Percentiles rank a stretch among this genome's conserved stretches.
These are phyloP conservation scores for Spea multiplicata DNA, from an alignment of 2,113 vertebrate genomes.

Conservation along the genomic window DNA sequence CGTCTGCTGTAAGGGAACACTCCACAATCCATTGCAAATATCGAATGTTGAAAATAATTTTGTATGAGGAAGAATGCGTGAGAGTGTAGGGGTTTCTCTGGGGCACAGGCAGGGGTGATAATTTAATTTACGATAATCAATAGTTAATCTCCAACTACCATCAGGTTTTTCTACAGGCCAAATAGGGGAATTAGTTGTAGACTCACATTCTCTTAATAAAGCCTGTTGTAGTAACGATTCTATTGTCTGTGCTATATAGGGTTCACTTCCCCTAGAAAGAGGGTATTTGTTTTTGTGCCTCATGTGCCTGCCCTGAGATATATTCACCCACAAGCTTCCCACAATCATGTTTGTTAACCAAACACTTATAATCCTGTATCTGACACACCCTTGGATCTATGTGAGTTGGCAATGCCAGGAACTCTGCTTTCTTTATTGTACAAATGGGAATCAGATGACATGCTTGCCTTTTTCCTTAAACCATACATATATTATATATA, in stretches of 20 bases:
- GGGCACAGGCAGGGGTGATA: neutral
- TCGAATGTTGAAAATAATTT: neutral
- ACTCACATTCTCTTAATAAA: no score
- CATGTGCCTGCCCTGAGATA: no score
- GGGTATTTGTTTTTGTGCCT: no score
- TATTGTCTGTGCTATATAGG: no score
- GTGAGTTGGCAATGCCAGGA: neutral
- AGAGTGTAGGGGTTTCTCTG: conserved; percentile 1
- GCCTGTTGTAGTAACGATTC: no score
- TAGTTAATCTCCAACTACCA: neutral
- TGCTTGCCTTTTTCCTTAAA: neutral
- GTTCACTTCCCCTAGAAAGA: no score
- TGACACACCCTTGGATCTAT: neutral
- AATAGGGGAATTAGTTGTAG: neutral
- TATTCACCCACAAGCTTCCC: neutral
- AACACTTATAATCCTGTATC: neutral
- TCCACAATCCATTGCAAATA: neutral
- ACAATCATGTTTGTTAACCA: neutral
- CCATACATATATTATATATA: neutral
- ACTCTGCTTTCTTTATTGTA: neutral
- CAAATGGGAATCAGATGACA: neutral
- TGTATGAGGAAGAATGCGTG: neutral
- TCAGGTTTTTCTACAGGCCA: neutral
- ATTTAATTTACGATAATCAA: neutral
- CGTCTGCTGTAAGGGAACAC: neutral